These are phyloP conservation scores for Lomographa bimaculata DNA, from an alignment of 2,888 invertebrate genomes.

Conservation along the genomic window DNA sequence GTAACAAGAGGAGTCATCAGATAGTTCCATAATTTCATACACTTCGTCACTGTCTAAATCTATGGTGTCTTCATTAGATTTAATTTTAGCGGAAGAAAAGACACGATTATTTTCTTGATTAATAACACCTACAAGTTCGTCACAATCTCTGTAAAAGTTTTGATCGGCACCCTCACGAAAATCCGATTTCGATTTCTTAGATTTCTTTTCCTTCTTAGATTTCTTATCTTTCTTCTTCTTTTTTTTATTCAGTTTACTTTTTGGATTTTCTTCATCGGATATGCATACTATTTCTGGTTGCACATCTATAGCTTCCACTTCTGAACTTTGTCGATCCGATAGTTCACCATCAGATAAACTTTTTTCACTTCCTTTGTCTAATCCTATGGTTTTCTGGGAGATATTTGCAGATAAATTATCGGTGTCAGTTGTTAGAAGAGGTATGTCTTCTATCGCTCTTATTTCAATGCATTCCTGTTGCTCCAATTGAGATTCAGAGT, in stretches of 20 bases:
- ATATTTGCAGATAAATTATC: constrained; percentile 2
- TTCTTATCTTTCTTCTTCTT: constrained; percentile 72
- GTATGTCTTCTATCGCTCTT: too few relatives aligned
- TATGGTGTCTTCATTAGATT: constrained; percentile 5
- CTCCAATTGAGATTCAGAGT: too few relatives aligned
- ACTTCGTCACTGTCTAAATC: constrained; percentile 29
- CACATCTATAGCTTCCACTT: constrained; percentile 58
- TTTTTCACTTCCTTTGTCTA: constrained; percentile 8
- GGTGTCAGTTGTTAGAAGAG: constrained; percentile 1
- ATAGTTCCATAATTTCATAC: constrained; percentile 64
- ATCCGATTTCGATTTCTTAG: constrained; percentile 57
- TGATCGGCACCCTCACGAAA: constrained; percentile 62
- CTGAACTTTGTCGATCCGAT: constrained; percentile 63
- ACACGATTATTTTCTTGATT: constrained; percentile 6
- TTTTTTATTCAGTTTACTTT: constrained; percentile 52
- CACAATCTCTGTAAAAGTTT: constrained; percentile 55
- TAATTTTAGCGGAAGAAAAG: too few relatives aligned
- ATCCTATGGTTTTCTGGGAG: constrained; percentile 3
- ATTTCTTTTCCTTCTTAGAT: constrained; percentile 57
- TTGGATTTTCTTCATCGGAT: constrained; percentile 63
- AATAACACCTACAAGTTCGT: constrained; percentile 10
- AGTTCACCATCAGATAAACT: constrained; percentile 41
- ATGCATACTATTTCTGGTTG: constrained; percentile 80
- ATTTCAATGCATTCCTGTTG: too few relatives aligned
- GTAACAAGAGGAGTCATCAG: constrained; percentile 66